phyloP scores from a whole-genome alignment of 2,888 invertebrate genomes.

The Cephus spinipes region DNA sequence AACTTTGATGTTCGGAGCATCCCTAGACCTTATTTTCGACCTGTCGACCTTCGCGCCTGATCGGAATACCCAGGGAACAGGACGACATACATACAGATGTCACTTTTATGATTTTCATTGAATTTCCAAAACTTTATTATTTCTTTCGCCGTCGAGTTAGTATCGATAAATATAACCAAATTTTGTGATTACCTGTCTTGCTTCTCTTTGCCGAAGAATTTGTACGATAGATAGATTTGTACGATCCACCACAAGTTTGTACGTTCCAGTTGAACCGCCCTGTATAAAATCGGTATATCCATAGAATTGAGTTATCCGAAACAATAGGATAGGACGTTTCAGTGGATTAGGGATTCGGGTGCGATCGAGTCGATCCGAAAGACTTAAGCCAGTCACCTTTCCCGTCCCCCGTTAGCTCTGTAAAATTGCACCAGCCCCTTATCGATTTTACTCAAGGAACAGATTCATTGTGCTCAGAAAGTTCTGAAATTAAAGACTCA shows the following conservation, averaged over 20 bases:
- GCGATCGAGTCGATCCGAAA: not conserved
- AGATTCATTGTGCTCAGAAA: not conserved
- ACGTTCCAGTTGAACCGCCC: not conserved
- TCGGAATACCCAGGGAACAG: too few relatives aligned
- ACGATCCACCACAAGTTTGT: not conserved
- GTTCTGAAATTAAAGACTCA: not conserved
- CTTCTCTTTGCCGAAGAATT: not conserved
- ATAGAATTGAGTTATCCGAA: not conserved
- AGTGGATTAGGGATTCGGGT: slow-evolving; percentile 1
- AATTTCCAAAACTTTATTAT: slow-evolving; percentile 13
- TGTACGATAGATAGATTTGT: not conserved
- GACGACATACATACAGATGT: slow-evolving; percentile 19
- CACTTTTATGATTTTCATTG: slow-evolving; percentile 26
- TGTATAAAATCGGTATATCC: too few relatives aligned
- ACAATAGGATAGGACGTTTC: not conserved
- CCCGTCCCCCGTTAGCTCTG: not conserved
- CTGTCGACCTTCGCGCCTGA: too few relatives aligned
- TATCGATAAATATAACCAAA: not conserved
- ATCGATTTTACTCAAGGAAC: not conserved
- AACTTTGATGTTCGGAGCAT: too few relatives aligned
- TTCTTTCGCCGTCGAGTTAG: too few relatives aligned
- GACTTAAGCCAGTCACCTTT: not conserved
- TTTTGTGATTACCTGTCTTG: not conserved
- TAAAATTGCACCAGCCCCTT: not conserved
- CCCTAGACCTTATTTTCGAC: too few relatives aligned